phyloP scores from a whole-genome alignment of 1,140 invertebrate genomes.

The Pogonognathellus flavescens region DNA sequence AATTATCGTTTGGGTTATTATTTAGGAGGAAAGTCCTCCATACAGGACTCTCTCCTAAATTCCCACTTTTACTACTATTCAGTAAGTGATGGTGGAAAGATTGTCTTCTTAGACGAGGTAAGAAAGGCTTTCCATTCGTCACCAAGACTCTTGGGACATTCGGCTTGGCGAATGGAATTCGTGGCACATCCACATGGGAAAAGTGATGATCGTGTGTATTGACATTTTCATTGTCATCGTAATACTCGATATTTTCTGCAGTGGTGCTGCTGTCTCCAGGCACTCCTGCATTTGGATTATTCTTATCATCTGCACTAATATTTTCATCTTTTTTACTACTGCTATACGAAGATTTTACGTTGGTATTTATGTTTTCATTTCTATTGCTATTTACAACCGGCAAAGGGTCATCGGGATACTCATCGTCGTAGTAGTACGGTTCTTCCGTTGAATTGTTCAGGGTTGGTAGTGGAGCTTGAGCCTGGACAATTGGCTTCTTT shows the following conservation, averaged over 20 bases:
- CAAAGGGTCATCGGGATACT: slow-evolving; percentile 58
- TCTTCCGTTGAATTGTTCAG: slow-evolving; percentile 55
- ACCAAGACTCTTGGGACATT: slow-evolving; percentile 66
- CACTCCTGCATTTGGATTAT: not conserved
- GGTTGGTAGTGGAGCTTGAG: slow-evolving; percentile 6
- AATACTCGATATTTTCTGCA: slow-evolving; percentile 57
- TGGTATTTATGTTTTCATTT: slow-evolving; percentile 26
- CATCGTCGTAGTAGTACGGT: slow-evolving; percentile 60
- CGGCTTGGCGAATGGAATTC: slow-evolving; percentile 67
- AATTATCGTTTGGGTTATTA: slow-evolving; percentile 21
- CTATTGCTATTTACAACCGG: slow-evolving; percentile 6
- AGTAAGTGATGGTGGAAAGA: slow-evolving; percentile 43
- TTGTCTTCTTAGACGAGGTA: slow-evolving; percentile 64
- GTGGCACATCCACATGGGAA: slow-evolving; percentile 65
- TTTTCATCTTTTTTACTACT: not conserved
- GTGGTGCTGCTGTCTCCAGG: slow-evolving; percentile 1
- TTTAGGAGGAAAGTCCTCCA: slow-evolving; percentile 32
- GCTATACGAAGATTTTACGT: not conserved
- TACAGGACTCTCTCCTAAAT: slow-evolving; percentile 40
- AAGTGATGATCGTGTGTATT: slow-evolving; percentile 65
- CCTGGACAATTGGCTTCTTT: not conserved
- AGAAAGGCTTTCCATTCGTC: slow-evolving; percentile 66
- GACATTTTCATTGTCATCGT: slow-evolving; percentile 61
- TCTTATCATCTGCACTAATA: not conserved
- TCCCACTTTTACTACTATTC: slow-evolving; percentile 19